A percentile compares a stretch with the other conserved stretches of the same genome.
Evolutionary conservation across 2,797 vertebrate species (phyloP).

Genomic region (Hoplostethus atlanticus): DNA sequence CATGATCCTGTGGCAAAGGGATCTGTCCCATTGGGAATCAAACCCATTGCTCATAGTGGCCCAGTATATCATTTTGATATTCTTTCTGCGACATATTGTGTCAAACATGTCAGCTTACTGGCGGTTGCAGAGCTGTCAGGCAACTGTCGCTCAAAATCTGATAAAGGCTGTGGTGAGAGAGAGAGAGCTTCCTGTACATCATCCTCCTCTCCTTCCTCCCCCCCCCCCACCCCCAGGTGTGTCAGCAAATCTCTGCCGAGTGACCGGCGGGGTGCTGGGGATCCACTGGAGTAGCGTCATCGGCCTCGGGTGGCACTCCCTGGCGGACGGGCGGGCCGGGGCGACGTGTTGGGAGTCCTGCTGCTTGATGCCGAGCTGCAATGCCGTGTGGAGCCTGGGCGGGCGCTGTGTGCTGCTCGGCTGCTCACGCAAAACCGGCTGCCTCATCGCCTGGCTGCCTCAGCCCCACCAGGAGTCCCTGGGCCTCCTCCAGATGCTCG

Average conservation of each 20-base stretch:
- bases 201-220: background rate
- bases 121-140: background rate
- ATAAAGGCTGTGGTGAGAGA: background rate
- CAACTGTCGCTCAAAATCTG: background rate
- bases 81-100: background rate
- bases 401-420: conserved; percentile 90
- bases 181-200: background rate
- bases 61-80: background rate
- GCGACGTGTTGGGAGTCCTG: conserved; percentile 87
- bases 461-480: conserved; percentile 79
- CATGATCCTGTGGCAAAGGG: background rate
- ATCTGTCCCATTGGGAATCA: background rate
- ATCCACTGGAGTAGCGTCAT: conserved; percentile 83
- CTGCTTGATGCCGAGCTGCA: conserved; percentile 88
- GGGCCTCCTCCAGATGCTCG: conserved; percentile 83
- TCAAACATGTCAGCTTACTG: background rate
- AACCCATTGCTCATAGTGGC: background rate
- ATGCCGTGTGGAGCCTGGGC: conserved; percentile 91
- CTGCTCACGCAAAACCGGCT: conserved; percentile 81
- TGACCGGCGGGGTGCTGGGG: conserved; percentile 82
- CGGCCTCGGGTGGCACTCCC: conserved; percentile 80
- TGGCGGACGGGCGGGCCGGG: conserved; percentile 74
- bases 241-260: conserved; percentile 77
- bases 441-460: conserved; percentile 80
- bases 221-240: conserved; percentile 60